Evolutionary conservation across 2,113 vertebrate genomes (phyloP), one percentile per base, ranked within the genome.

Genomic region (Callionymus lyra): DNA sequence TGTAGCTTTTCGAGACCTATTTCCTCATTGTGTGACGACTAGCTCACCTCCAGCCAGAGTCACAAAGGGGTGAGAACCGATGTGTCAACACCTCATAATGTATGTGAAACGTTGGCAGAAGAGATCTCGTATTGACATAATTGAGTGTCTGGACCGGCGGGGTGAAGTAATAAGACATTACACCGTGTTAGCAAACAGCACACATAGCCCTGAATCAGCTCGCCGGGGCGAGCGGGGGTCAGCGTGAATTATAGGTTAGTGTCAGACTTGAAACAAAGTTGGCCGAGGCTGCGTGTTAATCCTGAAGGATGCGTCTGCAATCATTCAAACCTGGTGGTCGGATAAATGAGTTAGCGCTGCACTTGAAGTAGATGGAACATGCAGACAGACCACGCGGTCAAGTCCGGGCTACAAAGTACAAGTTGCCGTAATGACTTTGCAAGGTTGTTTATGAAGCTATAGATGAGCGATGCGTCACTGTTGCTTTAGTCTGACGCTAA

Each of bases 61-160:
- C 21, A 43, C 55, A 52, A 53, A 38, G 41, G 35, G 18, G 21
- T 40, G 43, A 42, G 61, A 69, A 69, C 49, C 35, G 55, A 65
- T 59, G 56, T 54, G 50, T 71, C 62, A 57, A 67, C 69, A 51
- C 54, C 68, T 51, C 37, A n/a, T 69, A 65, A 69, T 65, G 53
- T 33, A 51, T 61, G 53, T 56, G 46, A 58, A 47, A 38, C 18
- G 21, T 59, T 65, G 69, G 55, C 69, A 61, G 51, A 45, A 42
- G 43, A 59, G 47, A 38, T 11, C 0, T 53, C 58, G 60, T 59
- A 63, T 64, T 70, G 69, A 64, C 56, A 63, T 73, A 75, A 75
- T 70, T 73, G 66, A 70, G 66, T 54, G 15, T 11, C 37, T 38
- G 68, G 51, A 58, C 54, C 21, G 55, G 42, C 63, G 47, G 59